Percentiles rank a stretch among this genome's conserved stretches.
These are phyloP conservation scores for Nyctibius grandis DNA, from an alignment of 2,797 vertebrate species.

Conservation along the genomic window DNA sequence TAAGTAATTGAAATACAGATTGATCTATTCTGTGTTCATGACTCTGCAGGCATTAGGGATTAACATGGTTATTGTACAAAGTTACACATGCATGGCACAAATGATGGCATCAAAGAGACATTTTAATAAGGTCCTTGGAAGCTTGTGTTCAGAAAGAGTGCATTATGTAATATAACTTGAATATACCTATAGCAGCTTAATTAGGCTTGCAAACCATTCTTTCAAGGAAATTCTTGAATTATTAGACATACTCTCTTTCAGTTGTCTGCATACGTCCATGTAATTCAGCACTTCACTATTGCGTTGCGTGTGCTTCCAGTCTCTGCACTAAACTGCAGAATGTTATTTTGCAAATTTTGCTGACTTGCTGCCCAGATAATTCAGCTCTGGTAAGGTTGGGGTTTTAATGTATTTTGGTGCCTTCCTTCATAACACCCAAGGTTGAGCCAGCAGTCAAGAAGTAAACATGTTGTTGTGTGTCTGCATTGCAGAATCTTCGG, in stretches of 20 bases:
- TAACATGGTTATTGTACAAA: neutral
- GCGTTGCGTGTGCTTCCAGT: neutral
- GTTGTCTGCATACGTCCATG: slow-evolving; percentile 58
- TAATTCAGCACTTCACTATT: slow-evolving; percentile 50
- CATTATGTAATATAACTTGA: neutral
- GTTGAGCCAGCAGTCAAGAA: neutral
- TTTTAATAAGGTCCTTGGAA: neutral
- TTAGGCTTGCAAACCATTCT: neutral
- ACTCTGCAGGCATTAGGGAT: neutral
- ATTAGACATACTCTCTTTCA: neutral
- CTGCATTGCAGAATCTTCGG: slow-evolving; percentile 85
- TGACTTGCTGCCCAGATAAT: slow-evolving; percentile 22
- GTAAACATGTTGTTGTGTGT: neutral
- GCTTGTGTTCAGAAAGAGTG: neutral
- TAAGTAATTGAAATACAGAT: neutral
- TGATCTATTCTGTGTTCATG: neutral
- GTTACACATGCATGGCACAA: neutral
- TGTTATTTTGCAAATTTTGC: slow-evolving; percentile 9
- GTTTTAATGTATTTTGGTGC: neutral
- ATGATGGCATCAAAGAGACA: neutral
- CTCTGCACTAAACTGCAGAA: slow-evolving; percentile 34
- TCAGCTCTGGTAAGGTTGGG: neutral
- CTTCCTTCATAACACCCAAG: neutral
- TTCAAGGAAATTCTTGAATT: neutral
- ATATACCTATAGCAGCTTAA: neutral